Evolutionary conservation across 1,140 invertebrate genomes (phyloP), one percentile per base, ranked within the genome.

Genomic region (Dendrolimus punctatus): DNA sequence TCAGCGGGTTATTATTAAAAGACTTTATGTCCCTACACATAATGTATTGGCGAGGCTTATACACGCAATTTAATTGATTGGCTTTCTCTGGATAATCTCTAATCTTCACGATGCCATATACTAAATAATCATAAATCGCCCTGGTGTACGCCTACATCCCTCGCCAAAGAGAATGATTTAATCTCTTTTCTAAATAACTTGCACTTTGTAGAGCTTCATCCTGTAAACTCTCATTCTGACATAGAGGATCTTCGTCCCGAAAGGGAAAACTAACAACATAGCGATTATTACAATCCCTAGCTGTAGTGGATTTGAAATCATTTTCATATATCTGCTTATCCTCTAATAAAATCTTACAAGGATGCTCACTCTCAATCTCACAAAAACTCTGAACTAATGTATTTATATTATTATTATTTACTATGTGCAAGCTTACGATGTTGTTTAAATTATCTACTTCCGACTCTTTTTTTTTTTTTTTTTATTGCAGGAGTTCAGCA

Each of bases 91-190:
- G 8, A n/a, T 45, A 4, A 8, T 8, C 36, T 6, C 9, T n/a
- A 10, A 45, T 45, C 36, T 45, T n/a, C 44, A 45, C 36, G 36
- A 10, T n/a, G 8, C 6, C 44, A 10, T 45, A 23, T 8, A 6
- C 36, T 45, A 45, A 45, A 45, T 45, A 45, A 45, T 45, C 44
- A 45, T 45, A 6, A n/a, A 45, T 45, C 36, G 44, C 44, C 44
- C 9, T 45, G 8, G 44, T 45, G 44, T 45, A 45, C 44, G 9
- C 44, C 8, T 45, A 6, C 6, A n/a, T 2, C 36, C 8, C 8
- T 6, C 36, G 44, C 6, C 9, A 45, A 5, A 45, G 44, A 10
- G 44, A 23, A 45, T 7, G 9, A 2, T 45, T 5, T 2, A 45
- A 23, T 23, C 36, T 45, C 5, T 4, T 45, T n/a, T 45, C 44